phyloP scores from a whole-genome alignment of 2,797 vertebrate genomes.

The Arremon brunneinucha region DNA sequence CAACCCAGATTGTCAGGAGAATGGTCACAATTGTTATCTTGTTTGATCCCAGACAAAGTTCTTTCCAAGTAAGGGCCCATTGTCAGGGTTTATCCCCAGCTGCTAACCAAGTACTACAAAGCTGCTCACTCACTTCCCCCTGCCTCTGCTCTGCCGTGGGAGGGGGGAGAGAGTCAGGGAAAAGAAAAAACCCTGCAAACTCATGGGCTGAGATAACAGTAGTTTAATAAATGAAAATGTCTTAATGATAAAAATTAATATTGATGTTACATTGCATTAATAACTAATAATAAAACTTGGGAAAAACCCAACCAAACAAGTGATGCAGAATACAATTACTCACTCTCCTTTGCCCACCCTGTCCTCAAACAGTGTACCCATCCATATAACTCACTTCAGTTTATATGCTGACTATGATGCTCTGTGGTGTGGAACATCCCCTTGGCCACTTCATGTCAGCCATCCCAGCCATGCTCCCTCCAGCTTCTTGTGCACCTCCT shows the following conservation, averaged over 20 bases:
- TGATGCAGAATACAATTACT: not conserved
- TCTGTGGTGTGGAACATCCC: not conserved
- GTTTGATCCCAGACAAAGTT: not conserved
- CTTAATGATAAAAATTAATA: not conserved
- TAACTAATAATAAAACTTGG: not conserved
- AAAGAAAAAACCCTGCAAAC: not conserved
- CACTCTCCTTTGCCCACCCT: not conserved
- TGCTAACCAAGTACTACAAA: not conserved
- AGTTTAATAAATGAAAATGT: not conserved
- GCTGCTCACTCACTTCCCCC: not conserved
- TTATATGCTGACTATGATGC: not conserved
- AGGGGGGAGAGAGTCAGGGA: not conserved
- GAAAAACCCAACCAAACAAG: not conserved
- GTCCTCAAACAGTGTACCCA: not conserved
- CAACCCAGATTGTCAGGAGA: not conserved
- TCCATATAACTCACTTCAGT: not conserved
- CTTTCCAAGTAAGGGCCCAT: not conserved
- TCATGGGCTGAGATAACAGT: not conserved
- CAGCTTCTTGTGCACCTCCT: not conserved
- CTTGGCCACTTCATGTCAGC: not conserved
- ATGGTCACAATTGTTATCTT: not conserved
- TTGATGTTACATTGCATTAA: not conserved
- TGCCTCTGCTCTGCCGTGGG: not conserved
- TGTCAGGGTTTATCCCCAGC: not conserved
- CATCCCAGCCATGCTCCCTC: not conserved